Conservation (phyloP, 2,888 invertebrate genomes). For the Sipunculus nudus region DNA sequence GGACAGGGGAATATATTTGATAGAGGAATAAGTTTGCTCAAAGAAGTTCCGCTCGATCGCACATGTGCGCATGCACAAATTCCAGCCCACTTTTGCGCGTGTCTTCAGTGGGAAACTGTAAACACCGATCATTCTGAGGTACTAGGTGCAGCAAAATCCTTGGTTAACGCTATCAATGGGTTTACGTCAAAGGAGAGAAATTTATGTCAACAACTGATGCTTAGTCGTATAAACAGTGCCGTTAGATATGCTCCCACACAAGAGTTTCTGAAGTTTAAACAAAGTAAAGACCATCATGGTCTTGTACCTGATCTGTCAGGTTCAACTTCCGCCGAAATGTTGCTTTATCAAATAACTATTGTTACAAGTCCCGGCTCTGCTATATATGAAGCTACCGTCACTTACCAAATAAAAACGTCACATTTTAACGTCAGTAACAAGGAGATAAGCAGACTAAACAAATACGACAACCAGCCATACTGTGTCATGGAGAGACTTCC, state of each 20-base stretch:
- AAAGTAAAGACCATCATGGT: conserved; percentile 83
- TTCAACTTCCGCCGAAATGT: conserved; percentile 71
- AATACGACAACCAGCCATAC: conserved; percentile 82
- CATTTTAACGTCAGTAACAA: conserved; percentile 7
- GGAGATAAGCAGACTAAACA: conserved; percentile 75
- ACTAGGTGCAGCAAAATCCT: conserved; percentile 8
- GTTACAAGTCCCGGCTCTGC: conserved; percentile 66
- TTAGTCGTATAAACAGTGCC: conserved; percentile 26
- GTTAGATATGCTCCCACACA: conserved; percentile 26
- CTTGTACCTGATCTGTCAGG: conserved; percentile 82
- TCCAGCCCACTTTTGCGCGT: conserved; percentile 96
- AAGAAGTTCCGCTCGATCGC: conserved; percentile 73
- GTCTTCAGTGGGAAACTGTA: conserved; percentile 83
- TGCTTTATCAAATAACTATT: conserved; percentile 83
- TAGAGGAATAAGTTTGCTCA: conserved; percentile 60
- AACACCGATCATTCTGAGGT: conserved; percentile 52
- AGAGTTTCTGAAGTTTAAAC: conserved; percentile 76
- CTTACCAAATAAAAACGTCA: too few species aligned
- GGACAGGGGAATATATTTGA: conserved; percentile 29
- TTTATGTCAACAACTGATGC: conserved; percentile 17
- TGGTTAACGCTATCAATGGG: conserved; percentile 29
- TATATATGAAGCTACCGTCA: conserved; percentile 11
- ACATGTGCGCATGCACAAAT: conserved; percentile 89
- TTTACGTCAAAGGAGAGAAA: conserved; percentile 14
- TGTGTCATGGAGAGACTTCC: conserved; percentile 75